Base-by-base conservation (phyloP, 2,797 vertebrate species). In the Rhyacichthys aspro region DNA sequence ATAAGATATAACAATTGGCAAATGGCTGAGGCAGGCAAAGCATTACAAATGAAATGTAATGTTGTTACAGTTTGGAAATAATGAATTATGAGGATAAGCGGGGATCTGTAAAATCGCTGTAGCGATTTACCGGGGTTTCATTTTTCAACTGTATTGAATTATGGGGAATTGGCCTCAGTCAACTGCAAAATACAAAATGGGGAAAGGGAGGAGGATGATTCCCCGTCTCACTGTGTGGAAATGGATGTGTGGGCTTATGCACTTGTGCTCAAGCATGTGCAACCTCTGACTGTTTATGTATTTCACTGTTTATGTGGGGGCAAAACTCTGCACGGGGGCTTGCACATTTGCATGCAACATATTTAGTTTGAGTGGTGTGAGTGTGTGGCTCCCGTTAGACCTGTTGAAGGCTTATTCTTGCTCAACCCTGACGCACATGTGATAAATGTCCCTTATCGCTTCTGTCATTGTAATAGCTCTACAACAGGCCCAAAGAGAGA, bases 371-470 rank as follows among this genome's bases (percentile, higher is more conserved):
- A 37, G 11, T 28, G 8, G 33, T 41, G 55, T 19, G 55, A 66
- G 70, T 50, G 67, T 42, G 50, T 67, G 68, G 54, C 46, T 84
- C 87, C 85, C 85, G 2, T 52, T 74, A 85, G 89, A 92, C 90
- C 89, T 92, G 90, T 92, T 92, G 90, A 92, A 90, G 88, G 83
- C 78, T 86, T 79, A 84, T 79, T 89, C 84, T 89, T 41, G 76
- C 78, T 92, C 89, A 53, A 90, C 73, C 86, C 78, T 72, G 45
- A 87, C 81, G 73, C 89, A 86, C 89, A 87, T 90, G 89, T 71
- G 93, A 95, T 94, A 94, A 93, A 94, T 93, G 93, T 94, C 92
- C 92, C 93, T 94, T 94, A 94, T 94, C 92, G 70, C 86, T 79
- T 83, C 86, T 92, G 92, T 94, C 93, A 92, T 91, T 94, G 93